These are phyloP conservation scores for Australoheros facetus DNA, from an alignment of 2,797 vertebrate species.

Conservation along the genomic window DNA sequence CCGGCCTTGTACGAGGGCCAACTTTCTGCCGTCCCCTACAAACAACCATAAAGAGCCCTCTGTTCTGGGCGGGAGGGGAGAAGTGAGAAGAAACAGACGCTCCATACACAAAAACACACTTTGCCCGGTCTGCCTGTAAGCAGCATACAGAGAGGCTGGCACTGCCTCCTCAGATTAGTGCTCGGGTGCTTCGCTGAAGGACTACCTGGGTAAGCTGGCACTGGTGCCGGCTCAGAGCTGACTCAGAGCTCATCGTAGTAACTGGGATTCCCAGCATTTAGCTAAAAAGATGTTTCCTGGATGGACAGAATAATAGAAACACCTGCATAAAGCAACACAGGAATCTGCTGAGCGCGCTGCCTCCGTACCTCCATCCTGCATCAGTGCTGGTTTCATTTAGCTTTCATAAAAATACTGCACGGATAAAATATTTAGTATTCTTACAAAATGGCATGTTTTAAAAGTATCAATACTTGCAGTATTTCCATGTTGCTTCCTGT, in stretches of 20 bases:
- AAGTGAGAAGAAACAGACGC: slow-evolving; percentile 92
- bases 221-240: neutral
- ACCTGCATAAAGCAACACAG: slow-evolving; percentile 1
- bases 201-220: slow-evolving; percentile 66
- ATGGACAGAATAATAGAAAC: slow-evolving; percentile 6
- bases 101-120: slow-evolving; percentile 88
- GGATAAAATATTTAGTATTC: neutral
- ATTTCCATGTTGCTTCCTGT: too few species aligned
- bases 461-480: too few species aligned
- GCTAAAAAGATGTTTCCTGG: neutral
- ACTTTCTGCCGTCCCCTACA: slow-evolving; percentile 81
- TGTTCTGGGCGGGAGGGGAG: slow-evolving; percentile 79
- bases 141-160: slow-evolving; percentile 73
- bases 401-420: neutral
- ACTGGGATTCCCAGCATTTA: slow-evolving; percentile 16
- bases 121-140: slow-evolving; percentile 49
- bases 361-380: neutral
- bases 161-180: slow-evolving; percentile 62
- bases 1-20: slow-evolving; percentile 82
- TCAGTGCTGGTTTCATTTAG: neutral
- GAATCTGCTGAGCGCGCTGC: neutral
- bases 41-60: slow-evolving; percentile 90
- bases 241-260: slow-evolving; percentile 1
- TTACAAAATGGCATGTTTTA: too few species aligned
- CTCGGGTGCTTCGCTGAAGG: slow-evolving; percentile 44